phyloP scores from a whole-genome alignment of 1,140 invertebrate genomes.

The Ganaspis sp. region DNA sequence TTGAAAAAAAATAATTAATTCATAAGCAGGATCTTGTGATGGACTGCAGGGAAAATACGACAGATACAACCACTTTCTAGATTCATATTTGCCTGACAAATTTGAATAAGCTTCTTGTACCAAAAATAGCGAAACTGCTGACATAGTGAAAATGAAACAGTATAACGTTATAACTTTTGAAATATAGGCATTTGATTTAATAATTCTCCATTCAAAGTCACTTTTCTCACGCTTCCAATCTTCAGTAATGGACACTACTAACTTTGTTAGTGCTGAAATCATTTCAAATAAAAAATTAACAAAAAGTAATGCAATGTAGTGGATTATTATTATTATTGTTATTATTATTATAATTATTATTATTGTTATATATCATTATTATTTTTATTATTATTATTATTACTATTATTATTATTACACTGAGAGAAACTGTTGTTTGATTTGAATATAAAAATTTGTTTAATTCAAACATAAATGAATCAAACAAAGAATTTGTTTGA shows the following conservation, averaged over 20 bases:
- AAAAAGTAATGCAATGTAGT: too few species aligned
- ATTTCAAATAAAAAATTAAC: too few species aligned
- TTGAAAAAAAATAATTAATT: conserved; percentile 46
- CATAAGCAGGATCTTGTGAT: conserved; percentile 15
- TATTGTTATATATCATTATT: too few species aligned
- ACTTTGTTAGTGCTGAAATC: neutral
- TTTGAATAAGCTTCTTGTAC: neutral
- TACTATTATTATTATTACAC: too few species aligned
- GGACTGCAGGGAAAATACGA: conserved; percentile 52
- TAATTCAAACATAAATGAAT: too few species aligned
- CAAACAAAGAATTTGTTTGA: too few species aligned
- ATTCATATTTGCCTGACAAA: neutral
- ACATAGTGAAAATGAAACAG: neutral
- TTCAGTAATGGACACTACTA: neutral
- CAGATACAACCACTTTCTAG: conserved; percentile 38
- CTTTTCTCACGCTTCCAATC: neutral
- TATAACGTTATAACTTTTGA: conserved; percentile 14
- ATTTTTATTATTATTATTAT: too few species aligned
- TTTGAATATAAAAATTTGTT: too few species aligned
- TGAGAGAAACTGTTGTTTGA: too few species aligned
- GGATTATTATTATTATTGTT: too few species aligned
- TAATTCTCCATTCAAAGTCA: conserved; percentile 22
- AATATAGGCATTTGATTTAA: conserved; percentile 39
- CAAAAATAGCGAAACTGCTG: neutral
- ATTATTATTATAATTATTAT: too few species aligned